Conservation (phyloP, 2,113 vertebrate species). For the Trematocara unimaculatum region DNA sequence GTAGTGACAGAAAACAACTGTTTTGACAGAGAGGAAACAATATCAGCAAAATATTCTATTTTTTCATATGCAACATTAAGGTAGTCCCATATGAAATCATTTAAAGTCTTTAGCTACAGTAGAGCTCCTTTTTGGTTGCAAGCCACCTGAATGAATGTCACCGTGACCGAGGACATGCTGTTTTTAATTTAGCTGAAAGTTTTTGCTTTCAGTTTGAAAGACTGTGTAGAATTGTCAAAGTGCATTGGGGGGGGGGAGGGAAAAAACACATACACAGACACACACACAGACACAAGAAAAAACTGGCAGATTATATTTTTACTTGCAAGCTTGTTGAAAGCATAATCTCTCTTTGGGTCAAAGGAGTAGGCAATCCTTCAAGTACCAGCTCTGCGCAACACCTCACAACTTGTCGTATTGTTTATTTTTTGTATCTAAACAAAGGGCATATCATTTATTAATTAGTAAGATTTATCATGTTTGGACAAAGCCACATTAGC, state of each 20-base stretch:
- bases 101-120: neutral
- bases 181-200: neutral
- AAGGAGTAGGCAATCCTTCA: neutral
- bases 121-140: neutral
- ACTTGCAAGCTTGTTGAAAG: neutral
- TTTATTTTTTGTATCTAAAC: neutral
- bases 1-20: slow-evolving; percentile 95
- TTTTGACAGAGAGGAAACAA: slow-evolving; percentile 15
- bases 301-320: neutral
- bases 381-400: neutral
- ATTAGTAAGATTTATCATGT: neutral
- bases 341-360: neutral
- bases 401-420: neutral
- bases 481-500: neutral
- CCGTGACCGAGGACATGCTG: neutral
- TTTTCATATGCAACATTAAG: neutral
- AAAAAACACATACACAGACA: neutral
- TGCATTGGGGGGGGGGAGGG: neutral
- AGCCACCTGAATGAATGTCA: neutral
- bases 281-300: neutral
- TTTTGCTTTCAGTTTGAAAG: neutral
- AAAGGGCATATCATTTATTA: neutral
- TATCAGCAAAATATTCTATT: neutral
- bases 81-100: neutral
- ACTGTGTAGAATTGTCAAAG: neutral